phyloP scores from a whole-genome alignment of 1,140 invertebrate species.

The Lethocerus indicus region DNA sequence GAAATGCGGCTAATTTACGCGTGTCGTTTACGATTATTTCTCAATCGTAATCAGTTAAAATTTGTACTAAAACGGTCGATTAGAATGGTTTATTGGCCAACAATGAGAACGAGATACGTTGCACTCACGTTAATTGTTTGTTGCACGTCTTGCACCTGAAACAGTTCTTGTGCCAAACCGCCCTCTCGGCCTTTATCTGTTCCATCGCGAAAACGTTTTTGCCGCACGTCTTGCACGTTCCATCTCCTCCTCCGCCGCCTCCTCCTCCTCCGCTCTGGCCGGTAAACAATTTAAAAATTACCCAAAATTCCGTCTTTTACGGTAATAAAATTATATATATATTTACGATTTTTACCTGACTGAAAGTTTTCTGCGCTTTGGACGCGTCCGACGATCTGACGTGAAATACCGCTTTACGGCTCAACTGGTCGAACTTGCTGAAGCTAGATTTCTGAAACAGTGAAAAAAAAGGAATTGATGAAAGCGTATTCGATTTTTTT shows the following conservation, averaged over 20 bases:
- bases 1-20: not conserved
- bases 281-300: not conserved
- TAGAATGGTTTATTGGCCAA: no score
- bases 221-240: slow-evolving; percentile 58
- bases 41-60: not conserved
- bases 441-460: slow-evolving; percentile 55
- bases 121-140: slow-evolving; percentile 65
- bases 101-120: no score
- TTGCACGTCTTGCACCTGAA: slow-evolving; percentile 78
- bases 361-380: slow-evolving; percentile 49
- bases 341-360: slow-evolving; percentile 33
- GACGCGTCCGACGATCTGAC: slow-evolving; percentile 43
- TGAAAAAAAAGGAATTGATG: slow-evolving; percentile 2
- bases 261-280: not conserved
- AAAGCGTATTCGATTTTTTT: no score
- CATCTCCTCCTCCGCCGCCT: not conserved
- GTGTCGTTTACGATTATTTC: not conserved
- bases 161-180: slow-evolving; percentile 81
- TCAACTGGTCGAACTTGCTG: slow-evolving; percentile 52
- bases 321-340: not conserved
- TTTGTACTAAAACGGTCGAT: no score
- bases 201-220: slow-evolving; percentile 90
- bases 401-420: slow-evolving; percentile 47
- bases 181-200: slow-evolving; percentile 70
- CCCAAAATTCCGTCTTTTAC: no score